These are phyloP conservation scores for Noctua comes DNA, from an alignment of 2,888 invertebrate genomes.

Conservation along the genomic window DNA sequence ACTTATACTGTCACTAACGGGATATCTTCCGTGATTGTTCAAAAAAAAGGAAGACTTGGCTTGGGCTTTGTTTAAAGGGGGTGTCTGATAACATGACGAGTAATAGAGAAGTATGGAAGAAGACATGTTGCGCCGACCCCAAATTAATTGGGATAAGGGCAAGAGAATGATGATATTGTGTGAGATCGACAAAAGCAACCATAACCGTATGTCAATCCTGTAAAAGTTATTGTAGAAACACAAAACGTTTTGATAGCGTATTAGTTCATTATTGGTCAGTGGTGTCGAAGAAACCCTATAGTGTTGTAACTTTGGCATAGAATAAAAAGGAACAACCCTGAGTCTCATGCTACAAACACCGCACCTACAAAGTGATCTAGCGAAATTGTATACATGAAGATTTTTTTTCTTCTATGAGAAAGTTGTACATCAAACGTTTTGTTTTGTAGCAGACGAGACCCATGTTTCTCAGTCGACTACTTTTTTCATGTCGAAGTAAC, in stretches of 20 bases:
- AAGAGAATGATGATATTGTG: too few species aligned
- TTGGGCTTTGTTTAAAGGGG: too few species aligned
- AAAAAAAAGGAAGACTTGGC: too few species aligned
- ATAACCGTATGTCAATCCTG: background rate
- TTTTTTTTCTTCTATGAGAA: conserved; percentile 62
- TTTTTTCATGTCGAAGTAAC: conserved; percentile 79
- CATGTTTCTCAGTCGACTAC: conserved; percentile 73
- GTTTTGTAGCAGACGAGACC: conserved; percentile 73
- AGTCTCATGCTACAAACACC: conserved; percentile 3
- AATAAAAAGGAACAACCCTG: conserved; percentile 1
- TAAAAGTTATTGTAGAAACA: background rate
- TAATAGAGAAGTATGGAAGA: too few species aligned
- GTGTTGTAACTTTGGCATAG: background rate
- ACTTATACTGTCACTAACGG: too few species aligned
- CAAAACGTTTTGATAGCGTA: background rate
- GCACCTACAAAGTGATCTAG: conserved; percentile 51
- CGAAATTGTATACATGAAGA: conserved; percentile 65
- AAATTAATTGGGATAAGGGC: too few species aligned
- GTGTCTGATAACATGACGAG: too few species aligned
- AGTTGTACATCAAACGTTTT: conserved; percentile 71
- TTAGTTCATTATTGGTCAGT: conserved; percentile 3
- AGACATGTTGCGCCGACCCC: too few species aligned
- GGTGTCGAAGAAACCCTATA: background rate
- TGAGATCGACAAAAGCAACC: background rate
- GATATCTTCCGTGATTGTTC: too few species aligned